A percentile compares a stretch with the other conserved stretches of the same genome.
Evolutionary conservation across 2,888 invertebrate genomes (phyloP).

Genomic region (Gonocerus acuteangulatus): DNA sequence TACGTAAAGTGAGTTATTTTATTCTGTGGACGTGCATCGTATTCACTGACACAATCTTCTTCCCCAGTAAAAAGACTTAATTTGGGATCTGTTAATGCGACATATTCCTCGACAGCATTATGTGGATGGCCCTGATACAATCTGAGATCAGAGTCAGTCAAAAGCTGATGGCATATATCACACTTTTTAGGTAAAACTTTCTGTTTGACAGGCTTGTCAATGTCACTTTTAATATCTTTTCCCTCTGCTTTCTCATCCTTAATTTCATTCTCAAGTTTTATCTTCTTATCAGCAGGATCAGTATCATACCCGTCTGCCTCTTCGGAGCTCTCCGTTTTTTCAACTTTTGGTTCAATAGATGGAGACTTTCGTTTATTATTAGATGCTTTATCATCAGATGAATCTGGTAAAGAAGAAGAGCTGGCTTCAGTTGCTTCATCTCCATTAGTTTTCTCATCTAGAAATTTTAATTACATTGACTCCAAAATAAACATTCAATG

Average conservation of each 20-base stretch:
- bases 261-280: neutral
- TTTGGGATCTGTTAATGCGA: conserved; percentile 66
- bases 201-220: conserved; percentile 9
- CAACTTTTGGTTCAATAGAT: neutral
- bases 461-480: neutral
- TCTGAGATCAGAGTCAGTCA: conserved; percentile 46
- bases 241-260: conserved; percentile 18
- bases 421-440: neutral
- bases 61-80: conserved; percentile 63
- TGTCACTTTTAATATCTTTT: conserved; percentile 22
- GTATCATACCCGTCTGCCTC: conserved; percentile 2
- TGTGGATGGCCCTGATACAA: conserved; percentile 69
- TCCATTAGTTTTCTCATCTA: neutral
- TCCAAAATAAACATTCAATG: neutral
- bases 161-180: conserved; percentile 47
- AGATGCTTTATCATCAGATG: neutral
- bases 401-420: neutral
- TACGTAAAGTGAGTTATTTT: conserved; percentile 51
- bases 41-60: conserved; percentile 48
- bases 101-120: conserved; percentile 65
- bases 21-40: conserved; percentile 54
- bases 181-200: conserved; percentile 42
- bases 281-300: conserved; percentile 13
- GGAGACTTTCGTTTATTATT: conserved; percentile 15
- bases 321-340: neutral